Evolutionary conservation across 1,140 invertebrate genomes (phyloP).

Genomic region (Drosophila subobscura): DNA sequence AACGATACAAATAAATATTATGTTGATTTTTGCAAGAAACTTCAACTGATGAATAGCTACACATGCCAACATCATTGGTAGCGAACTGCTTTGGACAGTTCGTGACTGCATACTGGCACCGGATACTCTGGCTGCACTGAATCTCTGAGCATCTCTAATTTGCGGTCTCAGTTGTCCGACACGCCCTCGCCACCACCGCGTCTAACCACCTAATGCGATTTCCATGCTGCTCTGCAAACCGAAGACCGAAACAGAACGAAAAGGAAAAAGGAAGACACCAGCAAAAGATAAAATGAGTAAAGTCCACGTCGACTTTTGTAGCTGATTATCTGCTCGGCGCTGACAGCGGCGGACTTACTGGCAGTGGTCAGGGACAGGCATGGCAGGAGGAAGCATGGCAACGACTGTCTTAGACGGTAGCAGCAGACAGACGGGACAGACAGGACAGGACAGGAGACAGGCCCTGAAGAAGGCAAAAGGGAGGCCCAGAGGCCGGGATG

Average conservation of each 20-base stretch:
- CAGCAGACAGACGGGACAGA: constrained; percentile 5
- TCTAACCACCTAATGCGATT: constrained; percentile 51
- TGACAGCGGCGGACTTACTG: constrained; percentile 63
- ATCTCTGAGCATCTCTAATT: too few relatives aligned
- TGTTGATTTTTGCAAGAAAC: too few relatives aligned
- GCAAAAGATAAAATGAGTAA: constrained; percentile 43
- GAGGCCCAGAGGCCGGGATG: constrained; percentile 42
- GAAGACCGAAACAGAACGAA: constrained; percentile 9
- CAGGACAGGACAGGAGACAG: not conserved
- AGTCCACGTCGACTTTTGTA: constrained; percentile 47
- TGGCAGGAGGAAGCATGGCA: constrained; percentile 6
- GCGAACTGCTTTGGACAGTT: too few relatives aligned
- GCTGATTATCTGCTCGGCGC: constrained; percentile 69
- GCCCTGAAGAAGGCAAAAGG: not conserved
- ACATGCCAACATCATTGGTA: too few relatives aligned
- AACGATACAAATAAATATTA: too few relatives aligned
- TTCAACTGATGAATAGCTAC: too few relatives aligned
- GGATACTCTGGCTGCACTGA: too few relatives aligned
- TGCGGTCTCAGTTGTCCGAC: constrained; percentile 16
- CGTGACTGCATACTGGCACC: too few relatives aligned
- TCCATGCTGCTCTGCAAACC: constrained; percentile 22
- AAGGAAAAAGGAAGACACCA: constrained; percentile 12
- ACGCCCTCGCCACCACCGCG: too few relatives aligned
- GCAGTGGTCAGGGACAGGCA: not conserved
- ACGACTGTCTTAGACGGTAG: not conserved